phyloP scores from a whole-genome alignment of 2,888 invertebrate species.

The Girardia tigrina region DNA sequence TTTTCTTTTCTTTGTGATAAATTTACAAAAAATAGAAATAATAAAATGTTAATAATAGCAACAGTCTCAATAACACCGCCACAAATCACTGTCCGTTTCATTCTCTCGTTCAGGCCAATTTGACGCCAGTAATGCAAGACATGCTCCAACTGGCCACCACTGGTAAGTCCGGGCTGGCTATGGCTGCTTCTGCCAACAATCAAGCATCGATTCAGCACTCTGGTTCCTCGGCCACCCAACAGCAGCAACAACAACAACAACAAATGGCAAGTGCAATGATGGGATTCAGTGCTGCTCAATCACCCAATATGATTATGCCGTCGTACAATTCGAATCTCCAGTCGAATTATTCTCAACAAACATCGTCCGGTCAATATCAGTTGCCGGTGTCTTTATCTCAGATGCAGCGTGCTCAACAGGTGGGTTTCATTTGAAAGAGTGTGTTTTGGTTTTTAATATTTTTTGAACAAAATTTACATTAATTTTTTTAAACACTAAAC shows the following conservation, averaged over 20 bases:
- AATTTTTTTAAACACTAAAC: too few relatives aligned
- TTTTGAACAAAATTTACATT: too few relatives aligned
- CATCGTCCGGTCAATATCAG: background rate
- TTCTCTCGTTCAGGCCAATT: slow-evolving; percentile 1
- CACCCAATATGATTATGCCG: background rate
- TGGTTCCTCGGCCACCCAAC: background rate
- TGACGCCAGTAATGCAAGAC: slow-evolving; percentile 8
- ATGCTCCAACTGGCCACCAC: background rate
- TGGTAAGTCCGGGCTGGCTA: background rate
- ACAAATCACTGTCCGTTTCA: background rate
- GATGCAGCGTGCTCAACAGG: slow-evolving; percentile 11
- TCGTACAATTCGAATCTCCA: background rate
- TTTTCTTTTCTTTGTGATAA: too few relatives aligned
- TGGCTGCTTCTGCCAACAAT: background rate
- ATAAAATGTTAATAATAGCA: too few relatives aligned
- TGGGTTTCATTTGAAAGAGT: too few relatives aligned
- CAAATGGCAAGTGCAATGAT: slow-evolving; percentile 23
- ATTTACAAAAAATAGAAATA: too few relatives aligned
- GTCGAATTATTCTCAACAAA: background rate
- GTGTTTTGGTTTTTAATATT: too few relatives aligned
- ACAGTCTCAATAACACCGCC: background rate
- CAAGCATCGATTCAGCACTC: background rate
- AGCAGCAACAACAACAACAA: background rate
- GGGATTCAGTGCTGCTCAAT: background rate
- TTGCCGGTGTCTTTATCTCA: background rate